Conservation (phyloP, 1,140 invertebrate species). For the Drosophila truncata region DNA sequence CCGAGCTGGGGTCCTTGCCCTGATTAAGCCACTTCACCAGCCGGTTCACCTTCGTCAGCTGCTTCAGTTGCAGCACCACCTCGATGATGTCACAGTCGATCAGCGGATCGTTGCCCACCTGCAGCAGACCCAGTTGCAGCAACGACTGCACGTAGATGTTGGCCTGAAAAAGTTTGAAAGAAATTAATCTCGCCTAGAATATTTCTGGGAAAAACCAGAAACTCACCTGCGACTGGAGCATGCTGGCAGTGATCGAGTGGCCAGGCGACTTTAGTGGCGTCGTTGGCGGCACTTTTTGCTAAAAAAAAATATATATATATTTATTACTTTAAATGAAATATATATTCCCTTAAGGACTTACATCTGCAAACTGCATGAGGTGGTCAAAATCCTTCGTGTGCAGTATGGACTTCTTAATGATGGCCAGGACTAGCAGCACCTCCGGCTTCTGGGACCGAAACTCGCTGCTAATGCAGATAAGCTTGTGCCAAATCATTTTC, state of each 20-base stretch:
- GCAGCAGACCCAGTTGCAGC: slow-evolving; percentile 72
- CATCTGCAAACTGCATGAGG: slow-evolving; percentile 54
- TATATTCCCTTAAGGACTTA: slow-evolving; percentile 13
- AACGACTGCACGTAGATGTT: slow-evolving; percentile 78
- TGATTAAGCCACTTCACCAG: slow-evolving; percentile 53
- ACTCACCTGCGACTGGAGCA: slow-evolving; percentile 73
- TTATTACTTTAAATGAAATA: not conserved
- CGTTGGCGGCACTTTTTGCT: slow-evolving; percentile 40
- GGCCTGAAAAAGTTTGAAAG: slow-evolving; percentile 26
- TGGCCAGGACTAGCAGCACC: slow-evolving; percentile 67
- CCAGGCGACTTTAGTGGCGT: slow-evolving; percentile 58
- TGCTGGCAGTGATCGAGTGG: slow-evolving; percentile 64
- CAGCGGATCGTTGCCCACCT: slow-evolving; percentile 77
- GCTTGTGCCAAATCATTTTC: slow-evolving; percentile 77
- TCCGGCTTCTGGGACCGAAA: slow-evolving; percentile 71
- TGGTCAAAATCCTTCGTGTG: slow-evolving; percentile 66
- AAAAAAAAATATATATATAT: not conserved
- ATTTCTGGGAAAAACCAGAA: too few relatives aligned
- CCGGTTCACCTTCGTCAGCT: slow-evolving; percentile 60
- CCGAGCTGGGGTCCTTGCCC: slow-evolving; percentile 22
- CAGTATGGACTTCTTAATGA: slow-evolving; percentile 70
- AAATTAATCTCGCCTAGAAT: not conserved
- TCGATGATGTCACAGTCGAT: slow-evolving; percentile 77
- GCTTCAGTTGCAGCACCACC: slow-evolving; percentile 70
- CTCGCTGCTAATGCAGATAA: slow-evolving; percentile 62